Percentiles rank a stretch among this genome's conserved stretches.
Evolutionary conservation across 2,113 vertebrate species (phyloP).

Genomic region (Geothlypis trichas): DNA sequence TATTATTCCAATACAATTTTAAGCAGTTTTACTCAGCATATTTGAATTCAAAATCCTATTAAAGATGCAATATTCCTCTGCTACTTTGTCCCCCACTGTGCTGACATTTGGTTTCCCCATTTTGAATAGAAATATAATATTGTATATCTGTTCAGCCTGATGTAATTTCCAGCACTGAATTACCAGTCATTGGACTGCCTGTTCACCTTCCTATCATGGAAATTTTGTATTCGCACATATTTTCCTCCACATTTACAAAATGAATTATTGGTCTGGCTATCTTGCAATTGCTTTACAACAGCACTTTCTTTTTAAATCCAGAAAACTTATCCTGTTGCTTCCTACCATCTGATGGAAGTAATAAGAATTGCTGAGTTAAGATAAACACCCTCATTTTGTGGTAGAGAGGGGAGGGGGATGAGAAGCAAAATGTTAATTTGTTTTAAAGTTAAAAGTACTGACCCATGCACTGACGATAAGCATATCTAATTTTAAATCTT

Average conservation of each 20-base stretch:
- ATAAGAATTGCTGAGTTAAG: conserved; percentile 73
- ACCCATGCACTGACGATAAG: conserved; percentile 69
- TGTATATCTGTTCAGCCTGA: conserved; percentile 66
- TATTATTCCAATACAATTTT: conserved; percentile 77
- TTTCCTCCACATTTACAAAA: conserved; percentile 64
- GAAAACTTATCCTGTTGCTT: conserved; percentile 60
- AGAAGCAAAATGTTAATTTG: conserved; percentile 66
- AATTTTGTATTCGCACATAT: conserved; percentile 61
- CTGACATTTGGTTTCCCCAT: conserved; percentile 46
- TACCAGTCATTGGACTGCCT: conserved; percentile 58
- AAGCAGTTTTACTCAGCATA: conserved; percentile 75
- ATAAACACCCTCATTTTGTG: conserved; percentile 62
- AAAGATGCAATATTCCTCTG: conserved; percentile 71
- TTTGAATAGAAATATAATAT: conserved; percentile 71
- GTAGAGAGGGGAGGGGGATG: neutral
- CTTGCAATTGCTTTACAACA: conserved; percentile 36
- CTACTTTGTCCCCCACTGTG: conserved; percentile 53
- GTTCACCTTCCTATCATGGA: conserved; percentile 62
- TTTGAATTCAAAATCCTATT: conserved; percentile 80
- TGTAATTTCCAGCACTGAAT: conserved; percentile 73
- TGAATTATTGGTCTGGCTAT: conserved; percentile 59
- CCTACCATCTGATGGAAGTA: conserved; percentile 59
- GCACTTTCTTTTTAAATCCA: conserved; percentile 67
- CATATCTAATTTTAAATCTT: conserved; percentile 79
- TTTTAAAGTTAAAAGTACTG: conserved; percentile 70